Evolutionary conservation across 2,888 invertebrate species (phyloP).

Genomic region (Sinelater perroti): DNA sequence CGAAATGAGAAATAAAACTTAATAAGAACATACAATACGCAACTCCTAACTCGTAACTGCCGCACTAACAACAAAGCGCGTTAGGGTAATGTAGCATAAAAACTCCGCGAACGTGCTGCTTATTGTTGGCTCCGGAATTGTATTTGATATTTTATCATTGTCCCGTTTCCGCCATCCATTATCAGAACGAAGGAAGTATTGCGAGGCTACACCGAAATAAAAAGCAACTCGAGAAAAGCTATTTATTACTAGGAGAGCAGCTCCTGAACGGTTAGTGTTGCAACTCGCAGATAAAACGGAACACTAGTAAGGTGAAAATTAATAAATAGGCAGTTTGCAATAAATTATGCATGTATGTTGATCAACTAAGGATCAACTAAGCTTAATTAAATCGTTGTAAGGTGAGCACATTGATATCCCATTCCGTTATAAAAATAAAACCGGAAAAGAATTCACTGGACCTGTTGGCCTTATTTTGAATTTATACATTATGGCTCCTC

Average conservation of each 20-base stretch:
- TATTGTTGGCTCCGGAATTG: constrained; percentile 34
- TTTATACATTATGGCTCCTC: no score
- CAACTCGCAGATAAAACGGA: no score
- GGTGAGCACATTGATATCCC: no score
- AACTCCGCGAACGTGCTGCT: constrained; percentile 31
- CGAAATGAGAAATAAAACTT: constrained; percentile 22
- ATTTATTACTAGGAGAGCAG: constrained; percentile 29
- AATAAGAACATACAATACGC: constrained; percentile 19
- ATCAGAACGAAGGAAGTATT: constrained; percentile 31
- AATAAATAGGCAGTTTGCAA: no score
- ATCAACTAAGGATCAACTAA: no score
- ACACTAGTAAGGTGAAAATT: no score
- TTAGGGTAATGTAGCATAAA: constrained; percentile 35
- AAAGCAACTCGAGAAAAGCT: constrained; percentile 20
- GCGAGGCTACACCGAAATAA: constrained; percentile 24
- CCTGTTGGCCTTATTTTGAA: no score
- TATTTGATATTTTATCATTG: constrained; percentile 35
- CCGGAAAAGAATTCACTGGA: no score
- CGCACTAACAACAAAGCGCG: constrained; percentile 28
- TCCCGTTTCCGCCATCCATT: constrained; percentile 33
- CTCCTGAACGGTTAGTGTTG: constrained; percentile 20
- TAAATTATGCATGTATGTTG: no score
- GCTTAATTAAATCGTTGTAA: no score
- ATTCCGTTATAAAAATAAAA: no score
- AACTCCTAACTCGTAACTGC: constrained; percentile 14